A percentile compares a stretch with the other conserved stretches of the same genome.
Evolutionary conservation across 2,888 invertebrate species (phyloP).

Genomic region (Orthosia gracilis): DNA sequence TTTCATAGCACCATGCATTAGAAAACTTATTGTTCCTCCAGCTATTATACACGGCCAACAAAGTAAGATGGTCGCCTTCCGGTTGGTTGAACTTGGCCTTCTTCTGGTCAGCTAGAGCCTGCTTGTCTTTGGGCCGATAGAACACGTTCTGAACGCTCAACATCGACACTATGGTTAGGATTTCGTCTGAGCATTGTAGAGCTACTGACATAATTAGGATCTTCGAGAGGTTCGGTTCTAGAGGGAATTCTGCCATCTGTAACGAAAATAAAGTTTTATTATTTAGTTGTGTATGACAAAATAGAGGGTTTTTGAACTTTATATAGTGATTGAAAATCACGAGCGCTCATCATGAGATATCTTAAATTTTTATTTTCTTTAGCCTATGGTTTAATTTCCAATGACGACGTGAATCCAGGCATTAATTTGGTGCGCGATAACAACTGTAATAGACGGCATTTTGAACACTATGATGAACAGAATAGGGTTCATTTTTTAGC

Average conservation of each 20-base stretch:
- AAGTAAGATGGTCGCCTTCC: slow-evolving; percentile 99
- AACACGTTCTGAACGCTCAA: slow-evolving; percentile 99
- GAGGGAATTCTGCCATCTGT: slow-evolving; percentile 99
- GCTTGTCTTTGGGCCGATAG: slow-evolving; percentile 97
- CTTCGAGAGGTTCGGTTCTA: slow-evolving; percentile 99
- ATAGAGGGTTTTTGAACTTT: neutral
- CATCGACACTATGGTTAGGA: slow-evolving; percentile 99
- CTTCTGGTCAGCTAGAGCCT: slow-evolving; percentile 99
- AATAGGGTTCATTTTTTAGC: neutral
- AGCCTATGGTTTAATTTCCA: neutral
- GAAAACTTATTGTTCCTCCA: slow-evolving; percentile 99
- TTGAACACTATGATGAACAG: neutral
- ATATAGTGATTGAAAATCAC: neutral
- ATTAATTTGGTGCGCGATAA: too few species aligned
- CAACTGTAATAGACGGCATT: neutral
- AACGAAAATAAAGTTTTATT: slow-evolving; percentile 24
- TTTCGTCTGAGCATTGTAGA: slow-evolving; percentile 99
- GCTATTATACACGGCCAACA: slow-evolving; percentile 99
- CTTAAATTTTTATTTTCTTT: neutral
- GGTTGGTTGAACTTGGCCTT: slow-evolving; percentile 99
- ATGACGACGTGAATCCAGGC: too few species aligned
- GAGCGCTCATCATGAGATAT: too few species aligned
- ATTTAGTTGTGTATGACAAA: neutral
- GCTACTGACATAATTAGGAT: slow-evolving; percentile 99
- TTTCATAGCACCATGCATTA: slow-evolving; percentile 99